These are phyloP conservation scores for Caenorhabditis auriculariae DNA, from an alignment of 2,888 invertebrate genomes.

Conservation along the genomic window DNA sequence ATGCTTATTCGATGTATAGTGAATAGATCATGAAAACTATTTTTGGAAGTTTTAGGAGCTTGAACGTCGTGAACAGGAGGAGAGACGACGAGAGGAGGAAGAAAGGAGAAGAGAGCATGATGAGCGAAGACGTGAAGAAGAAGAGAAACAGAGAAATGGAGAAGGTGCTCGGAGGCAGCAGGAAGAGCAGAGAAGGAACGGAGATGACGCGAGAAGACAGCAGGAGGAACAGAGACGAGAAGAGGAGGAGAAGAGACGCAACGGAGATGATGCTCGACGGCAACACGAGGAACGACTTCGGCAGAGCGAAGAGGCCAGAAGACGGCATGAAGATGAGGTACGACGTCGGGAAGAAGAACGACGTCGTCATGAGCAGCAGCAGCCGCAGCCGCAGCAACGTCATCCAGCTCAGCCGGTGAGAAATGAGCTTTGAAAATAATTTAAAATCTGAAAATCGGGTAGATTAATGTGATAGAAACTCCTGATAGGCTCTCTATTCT, in stretches of 20 bases:
- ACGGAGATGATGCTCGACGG: conserved; percentile 2
- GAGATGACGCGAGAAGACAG: not conserved
- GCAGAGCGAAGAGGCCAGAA: conserved; percentile 14
- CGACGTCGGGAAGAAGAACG: conserved; percentile 18
- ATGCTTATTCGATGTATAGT: too few relatives aligned
- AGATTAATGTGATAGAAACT: too few relatives aligned
- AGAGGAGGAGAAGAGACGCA: conserved; percentile 4
- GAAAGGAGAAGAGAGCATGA: conserved; percentile 18
- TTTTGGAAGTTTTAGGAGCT: not conserved
- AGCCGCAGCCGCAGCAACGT: not conserved
- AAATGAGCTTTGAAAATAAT: not conserved
- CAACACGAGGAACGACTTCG: conserved; percentile 8
- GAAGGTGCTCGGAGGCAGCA: conserved; percentile 1
- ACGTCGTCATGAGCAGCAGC: not conserved
- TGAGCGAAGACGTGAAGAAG: conserved; percentile 6
- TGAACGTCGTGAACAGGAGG: conserved; percentile 13
- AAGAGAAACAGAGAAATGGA: conserved; percentile 14
- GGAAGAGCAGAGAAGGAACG: conserved; percentile 10
- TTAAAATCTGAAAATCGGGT: not conserved
- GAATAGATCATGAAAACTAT: too few relatives aligned
- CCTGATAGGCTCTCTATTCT: too few relatives aligned
- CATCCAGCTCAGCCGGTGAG: not conserved
- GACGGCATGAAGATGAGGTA: conserved; percentile 9
- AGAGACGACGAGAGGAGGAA: conserved; percentile 14
- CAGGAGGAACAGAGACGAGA: conserved; percentile 5